Conservation (phyloP, 2,113 vertebrate species). For the Mustela lutreola region DNA sequence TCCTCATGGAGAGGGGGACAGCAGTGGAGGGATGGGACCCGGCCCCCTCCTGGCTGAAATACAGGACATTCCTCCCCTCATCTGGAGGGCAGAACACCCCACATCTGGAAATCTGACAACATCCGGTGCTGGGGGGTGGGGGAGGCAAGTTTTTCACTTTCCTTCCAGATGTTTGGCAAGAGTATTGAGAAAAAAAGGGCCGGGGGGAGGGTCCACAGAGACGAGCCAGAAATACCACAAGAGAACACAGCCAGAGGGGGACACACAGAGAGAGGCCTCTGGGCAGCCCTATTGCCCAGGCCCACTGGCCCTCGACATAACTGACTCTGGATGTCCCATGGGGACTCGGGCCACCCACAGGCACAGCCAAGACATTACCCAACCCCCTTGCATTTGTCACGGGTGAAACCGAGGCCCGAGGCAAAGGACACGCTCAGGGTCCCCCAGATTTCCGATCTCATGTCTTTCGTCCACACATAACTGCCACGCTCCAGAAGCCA, state of each 20-base stretch:
- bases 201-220: not conserved
- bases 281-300: not conserved
- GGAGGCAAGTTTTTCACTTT: constrained; percentile 80
- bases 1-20: not conserved
- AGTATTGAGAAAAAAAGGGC: constrained; percentile 69
- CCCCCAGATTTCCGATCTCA: rapidly evolving
- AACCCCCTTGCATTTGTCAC: not conserved
- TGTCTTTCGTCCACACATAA: not conserved
- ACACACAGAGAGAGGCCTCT: not conserved
- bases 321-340: not conserved
- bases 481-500: not conserved
- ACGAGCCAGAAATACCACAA: constrained; percentile 38
- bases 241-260: not conserved
- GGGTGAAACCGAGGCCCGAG: not conserved
- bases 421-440: not conserved
- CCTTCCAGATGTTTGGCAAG: constrained; percentile 81
- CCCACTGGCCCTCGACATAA: not conserved
- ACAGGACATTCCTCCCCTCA: constrained; percentile 56
- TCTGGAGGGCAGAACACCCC: constrained; percentile 78
- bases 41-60: not conserved
- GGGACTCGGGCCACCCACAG: not conserved
- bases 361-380: not conserved
- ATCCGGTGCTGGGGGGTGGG: constrained; percentile 67
- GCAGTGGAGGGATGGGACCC: not conserved
- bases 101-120: constrained; percentile 81